Evolutionary conservation across 2,113 vertebrate species (phyloP), one percentile per base, ranked within the genome.

Genomic region (Ondatra zibethicus): DNA sequence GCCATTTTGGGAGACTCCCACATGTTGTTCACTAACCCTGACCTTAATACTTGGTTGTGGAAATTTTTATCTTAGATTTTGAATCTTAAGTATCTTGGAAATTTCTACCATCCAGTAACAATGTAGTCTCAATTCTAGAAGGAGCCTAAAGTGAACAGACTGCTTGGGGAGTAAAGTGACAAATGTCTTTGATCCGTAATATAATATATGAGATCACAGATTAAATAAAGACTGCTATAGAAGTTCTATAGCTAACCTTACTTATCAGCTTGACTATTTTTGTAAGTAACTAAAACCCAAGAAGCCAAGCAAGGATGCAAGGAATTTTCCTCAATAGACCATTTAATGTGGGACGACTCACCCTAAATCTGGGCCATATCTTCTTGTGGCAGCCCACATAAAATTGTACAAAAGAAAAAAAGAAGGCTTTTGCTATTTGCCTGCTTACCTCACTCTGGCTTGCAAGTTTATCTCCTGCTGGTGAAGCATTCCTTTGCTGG

Each of bases 191-290:
- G 73, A 21, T 6, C 68, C 19, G 84, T 42, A 84, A 89, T 66
- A 88, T 31, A 82, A 88, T 58, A 73, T 1, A 10, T 17, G 89
- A 82, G 55, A 70, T 94, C 63, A 70, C n/a, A 93, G 94, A 88
- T 94, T 14, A 33, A 96, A 88, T 55, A 94, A 88, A 95, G 95
- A 68, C 27, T 84, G 65, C 16, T 65, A 88, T 4, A 39, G 3
- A 58, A 81, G 33, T 52, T 63, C 13, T 29, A 10, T 84, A n/a
- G 13, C 55, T 63, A 63, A 29, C 63, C 58, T 63, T 42, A 84
- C 13, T 63, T 29, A 42, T 42, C n/a, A 84, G 42, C 7, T 63
- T 63, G n/a, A 39, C 23, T 8, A 31, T 13, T 17, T 29, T 25
- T 27, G 21, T 61, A 16, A n/a, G 14, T 52, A 61, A 39, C 36